Evolutionary conservation across 1,140 invertebrate species (phyloP).

Genomic region (Lasioglossum albipes): DNA sequence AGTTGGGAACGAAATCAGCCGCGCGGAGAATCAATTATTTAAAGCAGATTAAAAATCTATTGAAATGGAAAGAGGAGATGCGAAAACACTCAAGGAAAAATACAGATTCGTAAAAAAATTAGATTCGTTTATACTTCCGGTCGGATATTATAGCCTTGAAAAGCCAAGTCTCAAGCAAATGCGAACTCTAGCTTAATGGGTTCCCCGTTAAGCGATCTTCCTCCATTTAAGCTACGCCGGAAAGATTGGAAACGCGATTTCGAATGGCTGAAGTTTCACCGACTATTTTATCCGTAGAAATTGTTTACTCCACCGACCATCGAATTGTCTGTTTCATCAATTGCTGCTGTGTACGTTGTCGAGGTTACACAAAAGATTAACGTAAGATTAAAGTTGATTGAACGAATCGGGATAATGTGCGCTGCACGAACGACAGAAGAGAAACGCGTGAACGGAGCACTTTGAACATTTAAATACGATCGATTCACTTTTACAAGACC

Average conservation of each 20-base stretch:
- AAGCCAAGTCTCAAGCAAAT: constrained; percentile 24
- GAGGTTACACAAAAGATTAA: too few species aligned
- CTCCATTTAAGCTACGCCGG: not conserved
- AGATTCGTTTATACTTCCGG: constrained; percentile 40
- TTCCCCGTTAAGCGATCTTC: constrained; percentile 31
- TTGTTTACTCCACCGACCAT: not conserved
- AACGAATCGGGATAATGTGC: too few species aligned
- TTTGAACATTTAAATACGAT: too few species aligned
- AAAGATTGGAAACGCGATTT: constrained; percentile 9
- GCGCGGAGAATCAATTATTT: not conserved
- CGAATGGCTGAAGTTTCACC: constrained; percentile 2
- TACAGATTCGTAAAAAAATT: constrained; percentile 25
- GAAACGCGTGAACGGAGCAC: too few species aligned
- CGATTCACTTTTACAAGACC: too few species aligned
- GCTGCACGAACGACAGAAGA: too few species aligned
- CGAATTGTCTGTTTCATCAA: too few species aligned
- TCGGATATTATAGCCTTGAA: constrained; percentile 27
- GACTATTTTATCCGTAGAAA: constrained; percentile 11
- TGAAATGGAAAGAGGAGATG: not conserved
- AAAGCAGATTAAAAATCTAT: not conserved
- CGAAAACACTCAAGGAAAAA: not conserved
- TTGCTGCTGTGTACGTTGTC: too few species aligned
- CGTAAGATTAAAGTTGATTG: too few species aligned
- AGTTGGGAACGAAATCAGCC: not conserved
- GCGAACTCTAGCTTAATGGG: constrained; percentile 36